Evolutionary conservation across 1,140 invertebrate species (phyloP).

Genomic region (Araneus ventricosus): DNA sequence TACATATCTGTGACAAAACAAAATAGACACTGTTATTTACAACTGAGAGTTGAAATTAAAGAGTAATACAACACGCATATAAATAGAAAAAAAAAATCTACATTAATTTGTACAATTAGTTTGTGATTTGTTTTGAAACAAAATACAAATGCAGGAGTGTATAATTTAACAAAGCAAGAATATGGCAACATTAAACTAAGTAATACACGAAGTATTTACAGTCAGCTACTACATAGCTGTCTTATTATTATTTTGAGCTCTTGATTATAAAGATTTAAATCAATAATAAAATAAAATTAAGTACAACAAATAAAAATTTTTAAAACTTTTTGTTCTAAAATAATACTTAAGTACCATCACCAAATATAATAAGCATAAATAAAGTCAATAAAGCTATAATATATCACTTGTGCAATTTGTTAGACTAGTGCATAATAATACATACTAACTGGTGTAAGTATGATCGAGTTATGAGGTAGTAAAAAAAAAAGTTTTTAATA

Average conservation of each 20-base stretch:
- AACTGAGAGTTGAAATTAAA: background rate
- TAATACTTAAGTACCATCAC: conserved; percentile 40
- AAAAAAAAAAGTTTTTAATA: background rate
- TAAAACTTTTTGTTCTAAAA: background rate
- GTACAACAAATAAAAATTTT: background rate
- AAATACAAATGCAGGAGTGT: background rate
- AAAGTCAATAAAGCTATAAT: conserved; percentile 39
- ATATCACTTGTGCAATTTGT: conserved; percentile 32
- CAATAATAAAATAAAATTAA: conserved; percentile 51
- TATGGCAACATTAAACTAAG: background rate
- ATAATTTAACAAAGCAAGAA: conserved; percentile 12
- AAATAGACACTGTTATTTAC: background rate
- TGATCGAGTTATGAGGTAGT: background rate
- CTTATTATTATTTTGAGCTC: background rate
- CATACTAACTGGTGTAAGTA: background rate
- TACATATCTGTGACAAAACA: background rate
- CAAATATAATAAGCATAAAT: conserved; percentile 7
- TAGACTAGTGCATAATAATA: conserved; percentile 41
- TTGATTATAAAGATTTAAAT: background rate
- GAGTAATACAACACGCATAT: background rate
- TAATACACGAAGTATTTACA: background rate
- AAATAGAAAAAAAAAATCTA: background rate
- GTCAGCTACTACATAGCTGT: background rate
- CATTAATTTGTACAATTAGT: background rate
- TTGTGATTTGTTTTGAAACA: background rate